Evolutionary conservation across 2,888 invertebrate species (phyloP).

Genomic region (Aethes cnicana): DNA sequence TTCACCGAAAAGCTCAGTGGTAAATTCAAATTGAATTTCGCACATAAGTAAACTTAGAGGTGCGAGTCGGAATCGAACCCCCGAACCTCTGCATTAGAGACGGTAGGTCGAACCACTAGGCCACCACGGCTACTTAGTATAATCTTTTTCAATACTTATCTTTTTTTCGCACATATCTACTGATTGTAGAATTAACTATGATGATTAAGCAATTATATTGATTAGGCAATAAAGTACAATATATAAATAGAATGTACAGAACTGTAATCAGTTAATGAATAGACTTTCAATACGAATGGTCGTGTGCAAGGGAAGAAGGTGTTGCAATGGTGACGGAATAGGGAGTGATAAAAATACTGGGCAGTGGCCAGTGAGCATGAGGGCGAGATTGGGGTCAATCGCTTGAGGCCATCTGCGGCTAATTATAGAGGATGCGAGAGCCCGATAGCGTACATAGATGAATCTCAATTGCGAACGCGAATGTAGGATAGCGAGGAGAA

Average conservation of each 20-base stretch:
- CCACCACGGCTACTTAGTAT: no score
- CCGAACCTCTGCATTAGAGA: no score
- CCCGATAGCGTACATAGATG: constrained; percentile 64
- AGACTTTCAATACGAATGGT: neutral
- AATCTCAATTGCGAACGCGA: constrained; percentile 61
- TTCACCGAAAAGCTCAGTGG: no score
- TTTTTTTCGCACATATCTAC: constrained; percentile 23
- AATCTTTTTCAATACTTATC: no score
- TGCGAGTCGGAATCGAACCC: no score
- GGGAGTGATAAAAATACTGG: constrained; percentile 72
- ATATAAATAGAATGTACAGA: constrained; percentile 1
- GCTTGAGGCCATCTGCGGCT: constrained; percentile 78
- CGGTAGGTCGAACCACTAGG: no score
- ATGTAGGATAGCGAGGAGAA: constrained; percentile 37
- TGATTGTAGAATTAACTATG: constrained; percentile 22
- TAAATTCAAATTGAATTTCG: no score
- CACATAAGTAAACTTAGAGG: no score
- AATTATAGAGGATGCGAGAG: constrained; percentile 74
- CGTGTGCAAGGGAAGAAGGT: constrained; percentile 1
- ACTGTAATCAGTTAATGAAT: neutral
- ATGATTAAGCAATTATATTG: constrained; percentile 12
- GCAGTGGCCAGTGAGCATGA: constrained; percentile 62
- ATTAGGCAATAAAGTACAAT: neutral
- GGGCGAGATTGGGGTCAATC: constrained; percentile 79
- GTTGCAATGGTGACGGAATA: constrained; percentile 48